Evolutionary conservation across 2,113 vertebrate genomes (phyloP), one percentile per base, ranked within the genome.

Genomic region (Apistogramma diplotaenia): DNA sequence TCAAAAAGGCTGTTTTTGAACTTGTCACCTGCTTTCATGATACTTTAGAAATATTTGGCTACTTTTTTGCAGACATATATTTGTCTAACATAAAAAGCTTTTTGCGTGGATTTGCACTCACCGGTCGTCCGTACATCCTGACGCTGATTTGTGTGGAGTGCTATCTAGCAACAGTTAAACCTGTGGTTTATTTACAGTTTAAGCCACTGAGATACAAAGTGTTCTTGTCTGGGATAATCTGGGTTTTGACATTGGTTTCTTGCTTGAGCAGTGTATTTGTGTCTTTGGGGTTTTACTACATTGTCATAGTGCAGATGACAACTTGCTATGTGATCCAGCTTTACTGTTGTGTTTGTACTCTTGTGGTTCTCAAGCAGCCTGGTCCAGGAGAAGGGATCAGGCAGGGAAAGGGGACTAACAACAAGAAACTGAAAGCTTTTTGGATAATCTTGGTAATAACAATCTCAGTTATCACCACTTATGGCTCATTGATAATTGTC

Each of bases 151-250:
- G 83, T 54, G 23, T 82, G 49, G 79, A 88, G 12, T 33, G 76
- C 21, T 86, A 76, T 11, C 5, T 86, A 8, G 83, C 78, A 23
- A 62, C 23, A 56, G 54, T 56, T 87, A 3, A 77, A 46, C 51
- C 85, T 33, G 11, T 88, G 43, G 8, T 78, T 9, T 88, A 65
- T 60, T 74, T 84, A 21, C 70, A 18, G 40, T 57, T 74, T 5
- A 91, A 87, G 72, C 16, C 53, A 35, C n/a, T 85, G 18, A 81
- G 29, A 58, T 83, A 65, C 74, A 88, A 81, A 49, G 8, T 83
- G 35, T 12, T 54, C 4, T 40, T 78, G 11, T 53, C 23, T 43
- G 74, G 43, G 15, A 27, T 79, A 3, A 12, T 71, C 31, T 85
- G 74, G 61, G 27, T 83, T 23, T 35, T 2, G 7, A 85, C 82